Evolutionary conservation across 2,113 vertebrate species (phyloP).

Genomic region (Sinocyclocheilus anophthalmus): DNA sequence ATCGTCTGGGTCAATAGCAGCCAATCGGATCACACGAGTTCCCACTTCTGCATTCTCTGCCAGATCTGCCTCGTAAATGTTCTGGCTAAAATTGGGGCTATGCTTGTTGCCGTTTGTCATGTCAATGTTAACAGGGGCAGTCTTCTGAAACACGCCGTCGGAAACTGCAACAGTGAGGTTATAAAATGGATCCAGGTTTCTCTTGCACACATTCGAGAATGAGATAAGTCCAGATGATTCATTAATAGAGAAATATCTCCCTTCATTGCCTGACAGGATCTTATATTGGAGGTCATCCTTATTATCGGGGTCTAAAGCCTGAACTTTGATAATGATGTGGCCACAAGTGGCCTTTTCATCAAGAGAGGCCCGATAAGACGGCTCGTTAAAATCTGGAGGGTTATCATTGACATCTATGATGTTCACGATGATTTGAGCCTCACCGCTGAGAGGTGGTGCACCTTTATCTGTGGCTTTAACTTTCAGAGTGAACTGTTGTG

Average conservation of each 20-base stretch:
- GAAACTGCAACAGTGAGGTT: conserved; percentile 89
- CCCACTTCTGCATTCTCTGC: conserved; percentile 92
- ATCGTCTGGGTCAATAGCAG: conserved; percentile 89
- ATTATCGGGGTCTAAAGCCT: conserved; percentile 87
- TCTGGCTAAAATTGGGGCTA: conserved; percentile 87
- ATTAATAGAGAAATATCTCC: conserved; percentile 90
- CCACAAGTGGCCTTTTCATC: conserved; percentile 92
- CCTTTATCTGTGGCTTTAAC: conserved; percentile 86
- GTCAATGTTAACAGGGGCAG: conserved; percentile 90
- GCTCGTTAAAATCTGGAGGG: conserved; percentile 85
- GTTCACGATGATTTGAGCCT: conserved; percentile 81
- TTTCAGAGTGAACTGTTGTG: conserved; percentile 82
- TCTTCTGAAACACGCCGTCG: conserved; percentile 91
- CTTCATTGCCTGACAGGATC: conserved; percentile 92
- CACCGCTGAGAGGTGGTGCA: conserved; percentile 79
- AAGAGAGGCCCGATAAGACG: conserved; percentile 85
- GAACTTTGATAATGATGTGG: conserved; percentile 91
- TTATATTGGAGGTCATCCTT: conserved; percentile 86
- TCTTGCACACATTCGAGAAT: conserved; percentile 90
- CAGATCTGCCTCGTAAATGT: conserved; percentile 89
- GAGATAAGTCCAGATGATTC: conserved; percentile 91
- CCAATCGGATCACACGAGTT: conserved; percentile 90
- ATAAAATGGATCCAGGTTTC: conserved; percentile 85
- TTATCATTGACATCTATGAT: conserved; percentile 94
- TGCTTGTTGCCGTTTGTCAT: conserved; percentile 91